Percentiles rank a stretch among this genome's conserved stretches.
These are phyloP conservation scores for Otus sunia DNA, from an alignment of 2,113 vertebrate genomes.

Conservation along the genomic window DNA sequence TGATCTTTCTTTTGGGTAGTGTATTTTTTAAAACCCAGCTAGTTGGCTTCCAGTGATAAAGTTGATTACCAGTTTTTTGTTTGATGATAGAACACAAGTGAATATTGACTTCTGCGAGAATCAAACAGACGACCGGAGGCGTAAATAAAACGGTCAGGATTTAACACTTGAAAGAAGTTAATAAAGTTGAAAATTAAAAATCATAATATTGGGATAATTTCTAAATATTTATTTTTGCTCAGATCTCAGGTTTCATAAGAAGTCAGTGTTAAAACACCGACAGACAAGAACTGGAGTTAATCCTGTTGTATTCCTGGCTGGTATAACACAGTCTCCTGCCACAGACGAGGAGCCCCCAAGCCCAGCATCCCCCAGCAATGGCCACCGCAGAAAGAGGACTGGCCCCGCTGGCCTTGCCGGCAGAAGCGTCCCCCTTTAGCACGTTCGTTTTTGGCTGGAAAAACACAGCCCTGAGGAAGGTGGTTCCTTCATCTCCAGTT, in stretches of 20 bases:
- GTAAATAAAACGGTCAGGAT: constrained; percentile 55
- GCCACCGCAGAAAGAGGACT: not conserved
- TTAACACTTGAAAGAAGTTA: constrained; percentile 74
- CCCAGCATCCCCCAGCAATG: not conserved
- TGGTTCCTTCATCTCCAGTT: not conserved
- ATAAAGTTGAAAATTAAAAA: constrained; percentile 79
- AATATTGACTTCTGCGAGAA: constrained; percentile 68
- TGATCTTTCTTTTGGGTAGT: constrained; percentile 58
- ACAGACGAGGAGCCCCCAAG: rapidly evolving
- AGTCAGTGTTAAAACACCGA: not conserved
- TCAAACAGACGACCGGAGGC: constrained; percentile 67
- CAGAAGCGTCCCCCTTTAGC: not conserved
- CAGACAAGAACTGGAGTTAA: not conserved
- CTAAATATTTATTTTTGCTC: constrained; percentile 73
- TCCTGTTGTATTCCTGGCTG: not conserved
- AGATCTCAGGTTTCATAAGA: constrained; percentile 32
- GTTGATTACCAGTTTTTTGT: constrained; percentile 68
- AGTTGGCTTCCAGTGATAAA: constrained; percentile 70
- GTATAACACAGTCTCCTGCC: no score
- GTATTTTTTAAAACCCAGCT: constrained; percentile 48
- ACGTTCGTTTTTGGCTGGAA: not conserved
- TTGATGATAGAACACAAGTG: constrained; percentile 70
- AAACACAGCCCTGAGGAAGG: rapidly evolving
- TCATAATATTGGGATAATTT: constrained; percentile 80
- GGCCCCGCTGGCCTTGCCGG: not conserved